Base-by-base conservation (phyloP, 2,888 invertebrate species). In the Macrosiphum euphorbiae region DNA sequence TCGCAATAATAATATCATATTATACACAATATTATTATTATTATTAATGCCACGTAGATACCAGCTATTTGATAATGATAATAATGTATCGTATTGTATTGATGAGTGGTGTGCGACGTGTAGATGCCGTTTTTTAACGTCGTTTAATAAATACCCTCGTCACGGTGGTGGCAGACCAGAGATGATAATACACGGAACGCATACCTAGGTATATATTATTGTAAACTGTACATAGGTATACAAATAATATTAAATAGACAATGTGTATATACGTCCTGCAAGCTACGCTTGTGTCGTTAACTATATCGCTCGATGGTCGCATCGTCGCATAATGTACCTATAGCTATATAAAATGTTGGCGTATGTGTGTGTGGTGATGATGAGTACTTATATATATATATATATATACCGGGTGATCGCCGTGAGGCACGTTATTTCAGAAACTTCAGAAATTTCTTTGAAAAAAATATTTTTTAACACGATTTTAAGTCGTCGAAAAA, bases 101-200 rank as follows among this genome's bases (percentile, higher is more conserved):
- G 7, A 8, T 26, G 58, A 0, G 58, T 8, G 10, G 24, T 55
- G 52, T 52, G 52, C 52, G 52, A 52, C 52, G 52, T 52, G 16
- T 52, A 11, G 67, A 85, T 28, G 28, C 44, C 26, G 85, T 44
- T 47, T 85, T 28, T 44, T 41, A 55, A 11, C 41, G 35, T 85
- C 85, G 47, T 44, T 61, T 67, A 90, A 90, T 41, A 58, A 67
- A 90, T 90, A 78, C 67, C 7, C 41, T 41, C 35, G 90, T 61
- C 61, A 28, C 90, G 84, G 52, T 11, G 35, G 84, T 44, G 88
- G 58, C 58, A 44, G 88, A 58, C 58, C 16, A 44, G 44, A 61
- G 58, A 89, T 61, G 89, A 89, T n/a, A 4, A 52, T 55, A 28
- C 61, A 41, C 88, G 89, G 41, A 26, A 89, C 89, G 89, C 89